Base-by-base conservation (phyloP, 2,888 invertebrate genomes). In the Coelogynopora nodosa region DNA sequence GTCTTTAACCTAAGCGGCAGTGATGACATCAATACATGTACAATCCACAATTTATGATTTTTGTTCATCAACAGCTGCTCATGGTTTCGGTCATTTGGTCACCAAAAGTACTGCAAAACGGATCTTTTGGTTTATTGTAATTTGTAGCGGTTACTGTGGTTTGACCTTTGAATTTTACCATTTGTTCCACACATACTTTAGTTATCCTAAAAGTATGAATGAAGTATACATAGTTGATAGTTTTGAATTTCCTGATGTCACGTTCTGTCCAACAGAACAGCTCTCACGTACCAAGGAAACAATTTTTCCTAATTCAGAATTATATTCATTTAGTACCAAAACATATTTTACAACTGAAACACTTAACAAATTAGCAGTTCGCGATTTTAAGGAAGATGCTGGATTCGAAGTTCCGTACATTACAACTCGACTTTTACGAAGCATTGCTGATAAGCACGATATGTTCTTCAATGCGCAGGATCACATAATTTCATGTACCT, bases 361-460 rank as follows among this genome's bases (percentile, higher is more conserved):
- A 23, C 74, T 74, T 5, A 74, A 74, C 27, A 23, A 5, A n/a
- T 2, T 74, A 5, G 18, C 74, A 23, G 5, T n/a, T 26, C 5
- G 18, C 5, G 18, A 10, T 5, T 74, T 5, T 23, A 74, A 74
- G 2, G 23, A 74, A 74, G 23, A 5, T 23, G 74, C 2, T 2
- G 27, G 23, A 5, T 74, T 74, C 23, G 74, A 74, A 13, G 2
- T 74, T 74, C 74, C 74, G 2, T 5, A 74, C 23, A 26, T 74
- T 13, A 74, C 74, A 13, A 13, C 74, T 5, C 5, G 23, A 23
- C 2, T 74, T 23, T 26, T 74, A 26, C 18, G 74, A 23, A 74
- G 74, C 74, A 74, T 74, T 13, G 74, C 74, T 26, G 74, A 74
- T 74, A 74, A 74, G 23, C 74, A 74, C 27, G 74, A 74, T 23